Conservation (phyloP, 2,113 vertebrate genomes). For the Bubalus kerabau region DNA sequence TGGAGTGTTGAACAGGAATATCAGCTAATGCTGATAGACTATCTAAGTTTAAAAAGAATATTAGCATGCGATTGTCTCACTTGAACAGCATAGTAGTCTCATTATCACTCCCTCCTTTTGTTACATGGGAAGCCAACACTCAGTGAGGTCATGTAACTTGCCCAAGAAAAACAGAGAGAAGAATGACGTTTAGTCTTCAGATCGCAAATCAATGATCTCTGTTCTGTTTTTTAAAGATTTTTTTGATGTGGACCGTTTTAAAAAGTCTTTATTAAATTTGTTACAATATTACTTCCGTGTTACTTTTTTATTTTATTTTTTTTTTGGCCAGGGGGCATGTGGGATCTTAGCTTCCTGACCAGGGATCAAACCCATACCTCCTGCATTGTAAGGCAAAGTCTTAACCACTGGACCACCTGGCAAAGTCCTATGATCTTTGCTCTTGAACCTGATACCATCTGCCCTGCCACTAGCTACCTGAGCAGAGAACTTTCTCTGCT, state of each 20-base stretch:
- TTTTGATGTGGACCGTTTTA: accelerated
- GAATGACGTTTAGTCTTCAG: background rate
- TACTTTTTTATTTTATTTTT: background rate
- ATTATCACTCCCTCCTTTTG: background rate
- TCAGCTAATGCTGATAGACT: background rate
- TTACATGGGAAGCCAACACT: background rate
- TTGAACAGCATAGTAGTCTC: background rate
- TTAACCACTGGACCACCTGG: background rate
- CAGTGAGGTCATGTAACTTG: background rate
- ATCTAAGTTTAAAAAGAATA: background rate
- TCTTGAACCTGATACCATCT: background rate
- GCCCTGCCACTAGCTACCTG: background rate
- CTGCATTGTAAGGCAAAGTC: background rate
- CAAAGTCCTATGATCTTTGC: background rate
- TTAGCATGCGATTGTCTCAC: background rate
- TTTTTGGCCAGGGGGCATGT: background rate
- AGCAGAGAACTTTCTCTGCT: background rate
- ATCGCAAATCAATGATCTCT: background rate
- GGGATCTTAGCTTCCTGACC: background rate
- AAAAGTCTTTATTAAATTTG: background rate
- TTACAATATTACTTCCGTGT: background rate
- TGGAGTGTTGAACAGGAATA: background rate
- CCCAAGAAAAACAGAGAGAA: background rate
- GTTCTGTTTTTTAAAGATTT: background rate
- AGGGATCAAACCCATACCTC: background rate